Evolutionary conservation across 2,888 invertebrate genomes (phyloP), one percentile per base, ranked within the genome.

Genomic region (Nematopogon swammerdamellus): DNA sequence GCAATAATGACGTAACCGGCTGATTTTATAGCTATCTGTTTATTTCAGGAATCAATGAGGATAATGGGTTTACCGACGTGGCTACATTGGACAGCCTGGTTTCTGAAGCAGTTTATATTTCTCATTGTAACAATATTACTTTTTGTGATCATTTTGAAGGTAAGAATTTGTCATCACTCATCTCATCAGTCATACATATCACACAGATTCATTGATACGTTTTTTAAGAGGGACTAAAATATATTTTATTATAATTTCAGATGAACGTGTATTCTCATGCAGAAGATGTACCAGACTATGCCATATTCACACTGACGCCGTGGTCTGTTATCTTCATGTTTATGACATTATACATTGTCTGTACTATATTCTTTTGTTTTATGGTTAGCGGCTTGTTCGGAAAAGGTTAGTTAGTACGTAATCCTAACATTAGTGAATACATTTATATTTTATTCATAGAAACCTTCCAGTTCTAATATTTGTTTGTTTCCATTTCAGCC

Each of bases 1-100:
- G n/a, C n/a, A n/a, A n/a, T n/a, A n/a, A n/a, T n/a, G n/a, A n/a
- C n/a, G n/a, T n/a, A n/a, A n/a, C n/a, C n/a, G n/a, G n/a, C n/a
- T n/a, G n/a, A n/a, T n/a, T n/a, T n/a, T n/a, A n/a, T n/a, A n/a
- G n/a, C n/a, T n/a, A n/a, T n/a, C n/a, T n/a, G n/a, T n/a, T n/a
- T 44, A 46, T 64, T 68, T 55, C 69, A 94, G 88, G 95, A 95
- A 81, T 86, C 92, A 1, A 90, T 95, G 91, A 93, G 92, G 79
- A 91, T 95, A 71, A 93, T 94, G 89, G 95, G 95, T 2, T 71
- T 95, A 20, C 83, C 86, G 29, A 87, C 87, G 49, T 92, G 91
- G 88, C 70, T 93, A 55, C 89, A 94, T 60, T 95, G 95, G 93
- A 65, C 82, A 0, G 91, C 92, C 1, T 94, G 94, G 92, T 93